phyloP scores from a whole-genome alignment of 2,888 invertebrate species.

The Eupelmus urozonus region DNA sequence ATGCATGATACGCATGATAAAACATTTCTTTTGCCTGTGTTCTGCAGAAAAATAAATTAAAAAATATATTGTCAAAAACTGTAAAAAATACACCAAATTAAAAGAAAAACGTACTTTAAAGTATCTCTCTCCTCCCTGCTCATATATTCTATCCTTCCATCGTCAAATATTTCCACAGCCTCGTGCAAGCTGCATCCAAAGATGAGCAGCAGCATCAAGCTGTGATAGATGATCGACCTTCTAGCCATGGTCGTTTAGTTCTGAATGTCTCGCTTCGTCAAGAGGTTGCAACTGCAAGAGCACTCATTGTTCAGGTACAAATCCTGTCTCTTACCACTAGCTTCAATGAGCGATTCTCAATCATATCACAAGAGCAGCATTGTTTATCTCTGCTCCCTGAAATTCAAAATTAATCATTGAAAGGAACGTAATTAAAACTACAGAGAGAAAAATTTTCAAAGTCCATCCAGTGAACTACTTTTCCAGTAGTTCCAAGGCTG shows the following conservation, averaged over 20 bases:
- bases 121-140: conserved; percentile 82
- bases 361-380: conserved; percentile 28
- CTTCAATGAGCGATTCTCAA: conserved; percentile 2
- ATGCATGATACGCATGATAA: conserved; percentile 96
- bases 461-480: too few species aligned
- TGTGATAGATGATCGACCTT: conserved; percentile 52
- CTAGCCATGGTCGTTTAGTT: conserved; percentile 53
- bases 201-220: conserved; percentile 64
- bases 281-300: conserved; percentile 65
- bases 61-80: background rate
- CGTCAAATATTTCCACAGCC: conserved; percentile 64
- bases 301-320: conserved; percentile 65
- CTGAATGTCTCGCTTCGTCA: conserved; percentile 69
- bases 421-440: too few species aligned
- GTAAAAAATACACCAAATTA: too few species aligned
- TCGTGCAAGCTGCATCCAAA: conserved; percentile 67
- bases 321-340: background rate
- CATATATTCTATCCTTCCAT: conserved; percentile 78
- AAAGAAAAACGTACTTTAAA: conserved; percentile 81
- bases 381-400: conserved; percentile 2
- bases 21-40: conserved; percentile 94
- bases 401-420: conserved; percentile 9
- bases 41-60: conserved; percentile 26
- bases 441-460: too few species aligned
- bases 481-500: too few species aligned